phyloP scores from a whole-genome alignment of 2,113 vertebrate species.

The Eonycteris spelaea region DNA sequence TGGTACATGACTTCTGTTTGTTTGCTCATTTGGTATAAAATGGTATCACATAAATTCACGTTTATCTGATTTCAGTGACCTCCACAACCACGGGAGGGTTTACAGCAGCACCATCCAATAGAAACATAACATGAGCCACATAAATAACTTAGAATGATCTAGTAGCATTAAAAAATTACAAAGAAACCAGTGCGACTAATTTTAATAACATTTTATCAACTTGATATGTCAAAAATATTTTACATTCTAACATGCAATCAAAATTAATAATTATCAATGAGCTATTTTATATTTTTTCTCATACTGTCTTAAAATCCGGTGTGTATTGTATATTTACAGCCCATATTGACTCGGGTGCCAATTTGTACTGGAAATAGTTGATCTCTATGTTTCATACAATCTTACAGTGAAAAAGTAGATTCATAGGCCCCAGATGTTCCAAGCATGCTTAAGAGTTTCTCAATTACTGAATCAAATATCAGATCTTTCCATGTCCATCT shows the following conservation, averaged over 20 bases:
- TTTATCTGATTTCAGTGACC: neutral
- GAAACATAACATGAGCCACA: neutral
- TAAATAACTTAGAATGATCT: neutral
- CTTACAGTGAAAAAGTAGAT: neutral
- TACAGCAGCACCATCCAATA: neutral
- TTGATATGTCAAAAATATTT: neutral
- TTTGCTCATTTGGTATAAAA: neutral
- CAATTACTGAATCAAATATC: neutral
- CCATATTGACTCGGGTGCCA: neutral
- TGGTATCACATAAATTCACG: too few relatives aligned
- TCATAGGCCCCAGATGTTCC: neutral
- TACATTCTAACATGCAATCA: neutral
- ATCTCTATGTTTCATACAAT: neutral
- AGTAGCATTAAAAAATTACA: neutral
- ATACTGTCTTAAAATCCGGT: neutral
- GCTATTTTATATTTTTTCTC: neutral
- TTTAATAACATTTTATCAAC: neutral
- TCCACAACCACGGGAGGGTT: neutral
- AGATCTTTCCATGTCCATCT: neutral
- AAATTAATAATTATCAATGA: neutral
- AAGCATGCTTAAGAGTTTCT: neutral
- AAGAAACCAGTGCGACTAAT: neutral
- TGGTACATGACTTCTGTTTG: neutral
- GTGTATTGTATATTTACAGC: neutral
- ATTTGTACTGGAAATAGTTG: neutral